These are phyloP conservation scores for Limanda limanda DNA, from an alignment of 2,113 vertebrate genomes.

Conservation along the genomic window DNA sequence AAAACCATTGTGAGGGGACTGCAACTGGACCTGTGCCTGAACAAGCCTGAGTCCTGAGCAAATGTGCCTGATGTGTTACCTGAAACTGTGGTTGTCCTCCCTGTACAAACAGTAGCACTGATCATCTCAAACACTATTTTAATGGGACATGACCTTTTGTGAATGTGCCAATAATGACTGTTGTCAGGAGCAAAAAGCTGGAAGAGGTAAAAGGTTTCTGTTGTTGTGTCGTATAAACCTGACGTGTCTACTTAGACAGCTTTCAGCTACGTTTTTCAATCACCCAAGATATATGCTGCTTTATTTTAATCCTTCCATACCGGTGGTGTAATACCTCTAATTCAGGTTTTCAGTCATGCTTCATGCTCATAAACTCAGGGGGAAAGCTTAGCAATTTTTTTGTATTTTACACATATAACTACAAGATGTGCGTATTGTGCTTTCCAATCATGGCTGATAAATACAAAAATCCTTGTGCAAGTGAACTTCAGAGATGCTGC, in stretches of 20 bases:
- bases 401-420: no score
- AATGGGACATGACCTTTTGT: not conserved
- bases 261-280: not conserved
- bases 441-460: no score
- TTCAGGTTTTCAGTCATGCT: no score
- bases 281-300: no score
- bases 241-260: not conserved
- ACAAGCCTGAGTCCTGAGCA: not conserved
- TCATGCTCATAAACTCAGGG: no score
- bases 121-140: not conserved
- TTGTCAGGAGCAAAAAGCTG: not conserved
- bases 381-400: no score
- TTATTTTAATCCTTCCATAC: no score
- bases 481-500: no score
- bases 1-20: not conserved
- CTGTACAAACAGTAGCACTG: not conserved
- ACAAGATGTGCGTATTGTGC: no score
- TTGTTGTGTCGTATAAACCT: no score
- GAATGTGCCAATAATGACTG: not conserved
- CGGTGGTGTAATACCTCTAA: no score
- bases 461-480: no score
- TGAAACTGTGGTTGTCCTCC: not conserved
- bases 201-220: not conserved
- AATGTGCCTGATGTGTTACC: not conserved
- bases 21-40: not conserved